Evolutionary conservation across 2,113 vertebrate genomes (phyloP).

Genomic region (Varanus komodoensis): DNA sequence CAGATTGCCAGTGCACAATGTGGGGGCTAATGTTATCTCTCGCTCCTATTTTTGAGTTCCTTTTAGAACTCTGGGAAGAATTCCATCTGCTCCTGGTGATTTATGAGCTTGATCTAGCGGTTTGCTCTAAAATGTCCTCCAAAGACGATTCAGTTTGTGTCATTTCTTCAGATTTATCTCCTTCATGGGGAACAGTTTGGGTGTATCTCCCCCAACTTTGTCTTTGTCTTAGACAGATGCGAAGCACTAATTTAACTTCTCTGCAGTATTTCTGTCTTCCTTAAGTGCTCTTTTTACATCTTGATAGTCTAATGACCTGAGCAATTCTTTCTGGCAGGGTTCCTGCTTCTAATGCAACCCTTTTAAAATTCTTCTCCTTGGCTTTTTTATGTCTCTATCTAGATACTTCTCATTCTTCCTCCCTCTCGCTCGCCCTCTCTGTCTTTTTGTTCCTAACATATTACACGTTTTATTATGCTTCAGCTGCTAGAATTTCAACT

Average conservation of each 20-base stretch:
- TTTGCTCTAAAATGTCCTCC: constrained; percentile 26
- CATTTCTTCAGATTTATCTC: constrained; percentile 39
- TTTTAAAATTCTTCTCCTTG: constrained; percentile 36
- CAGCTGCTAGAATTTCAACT: constrained; percentile 4
- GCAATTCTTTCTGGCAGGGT: constrained; percentile 23
- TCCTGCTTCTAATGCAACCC: constrained; percentile 36
- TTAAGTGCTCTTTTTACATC: constrained; percentile 44
- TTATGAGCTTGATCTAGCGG: constrained; percentile 33
- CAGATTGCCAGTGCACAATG: not conserved
- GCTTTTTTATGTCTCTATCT: constrained; percentile 30
- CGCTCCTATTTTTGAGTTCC: not conserved
- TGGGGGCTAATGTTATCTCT: not conserved
- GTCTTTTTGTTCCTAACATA: not conserved
- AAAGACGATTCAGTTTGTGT: constrained; percentile 21
- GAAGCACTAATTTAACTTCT: constrained; percentile 38
- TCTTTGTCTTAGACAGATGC: constrained; percentile 31
- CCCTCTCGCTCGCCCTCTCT: not conserved
- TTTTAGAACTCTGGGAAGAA: constrained; percentile 11
- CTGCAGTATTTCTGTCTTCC: constrained; percentile 28
- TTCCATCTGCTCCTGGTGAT: constrained; percentile 30
- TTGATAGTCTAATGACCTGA: constrained; percentile 38
- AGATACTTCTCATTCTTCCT: not conserved
- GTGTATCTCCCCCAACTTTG: constrained; percentile 21
- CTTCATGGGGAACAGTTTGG: constrained; percentile 10
- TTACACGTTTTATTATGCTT: constrained; percentile 22